Base-by-base conservation (phyloP, 2,888 invertebrate genomes). In the Luperina nickerlii region DNA sequence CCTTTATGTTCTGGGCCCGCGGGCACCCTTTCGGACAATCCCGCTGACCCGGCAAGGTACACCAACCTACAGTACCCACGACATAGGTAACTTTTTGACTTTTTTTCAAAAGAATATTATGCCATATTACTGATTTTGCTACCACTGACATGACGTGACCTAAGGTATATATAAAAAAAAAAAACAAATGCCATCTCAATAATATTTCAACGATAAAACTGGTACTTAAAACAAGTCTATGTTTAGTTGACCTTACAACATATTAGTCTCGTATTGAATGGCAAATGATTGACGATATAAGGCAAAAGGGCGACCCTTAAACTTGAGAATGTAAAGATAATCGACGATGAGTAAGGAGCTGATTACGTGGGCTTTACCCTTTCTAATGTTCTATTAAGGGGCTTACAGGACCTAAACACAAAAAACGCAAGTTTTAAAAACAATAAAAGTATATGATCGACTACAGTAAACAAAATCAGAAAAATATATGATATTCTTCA, bases 221-320 rank as follows among this genome's bases (percentile, higher is more conserved):
- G n/a, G 2, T 48, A 60, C n/a, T 60, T n/a, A 24, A 60, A 66
- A 11, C 48, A 48, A 74, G 38, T n/a, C 27, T 71, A 68, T 81
- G 60, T 74, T 78, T 63, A 51, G 65, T 2, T 48, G 45, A 71
- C 51, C 45, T 69, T 27, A 75, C 11, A 70, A 27, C 48, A n/a
- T 38, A 57, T 76, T 70, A 65, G 67, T 70, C 42, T 71, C 67
- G 5, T 54, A 68, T 82, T 69, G 38, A 65, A 79, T 75, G 54
- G 62, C 62, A 74, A 68, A 57, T 66, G 42, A 72, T 85, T 63
- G 81, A 74, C 68, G 75, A 78, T 79, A 54, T 74, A 85, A 78
- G 79, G n/a, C 81, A 67, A 71, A 78, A 27, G 65, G 87, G 76
- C 76, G 57, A 76, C 87, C 81, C 60, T 45, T 66, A 27, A 71